Base-by-base conservation (phyloP, 2,888 invertebrate genomes). In the Phalera bucephala region DNA sequence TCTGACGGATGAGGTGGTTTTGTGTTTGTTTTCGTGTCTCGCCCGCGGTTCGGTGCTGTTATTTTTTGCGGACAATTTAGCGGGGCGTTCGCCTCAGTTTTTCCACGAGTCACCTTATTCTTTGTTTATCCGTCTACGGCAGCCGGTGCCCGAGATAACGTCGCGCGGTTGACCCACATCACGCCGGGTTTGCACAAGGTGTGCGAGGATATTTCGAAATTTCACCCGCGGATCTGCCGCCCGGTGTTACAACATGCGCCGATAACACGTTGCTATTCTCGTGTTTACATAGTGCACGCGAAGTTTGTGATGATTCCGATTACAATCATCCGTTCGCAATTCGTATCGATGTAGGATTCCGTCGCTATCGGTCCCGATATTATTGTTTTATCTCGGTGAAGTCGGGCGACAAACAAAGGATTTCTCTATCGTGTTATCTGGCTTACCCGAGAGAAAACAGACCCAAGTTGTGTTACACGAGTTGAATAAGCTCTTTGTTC, bases 21-120 rank as follows among this genome's bases (percentile, higher is more conserved):
- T 82, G 81, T 80, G 85, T 85, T 85, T 80, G 76, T 79, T 78
- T 65, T 62, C 48, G 44, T 52, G 40, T 40, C 36, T 31, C 40
- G 47, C 47, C 45, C 47, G 52, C 50, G 31, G 52, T 52, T 49
- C 53, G 51, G 52, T 58, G 53, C 53, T 52, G 36, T 27, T 14
- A 6, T 45, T 43, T 53, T 61, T 61, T 64, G 56, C 55, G 52
- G 49, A 49, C 43, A 33, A 22, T 43, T 36, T 33, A 44, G 35
- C 34, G 44, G 52, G 47, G 44, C 52, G 45, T 59, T 61, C 46
- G 57, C 52, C 54, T 63, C 29, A 52, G 57, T 58, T 57, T 64
- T 55, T 55, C 44, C 44, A 33, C 33, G 36, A 45, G 33, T 26
- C 12, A 36, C 34, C 36, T 35, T 36, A 33, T 43, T 48, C 49